A percentile compares a stretch with the other conserved stretches of the same genome.
These are phyloP conservation scores for Phorcus lineatus DNA, from an alignment of 2,888 invertebrate species.

Conservation along the genomic window DNA sequence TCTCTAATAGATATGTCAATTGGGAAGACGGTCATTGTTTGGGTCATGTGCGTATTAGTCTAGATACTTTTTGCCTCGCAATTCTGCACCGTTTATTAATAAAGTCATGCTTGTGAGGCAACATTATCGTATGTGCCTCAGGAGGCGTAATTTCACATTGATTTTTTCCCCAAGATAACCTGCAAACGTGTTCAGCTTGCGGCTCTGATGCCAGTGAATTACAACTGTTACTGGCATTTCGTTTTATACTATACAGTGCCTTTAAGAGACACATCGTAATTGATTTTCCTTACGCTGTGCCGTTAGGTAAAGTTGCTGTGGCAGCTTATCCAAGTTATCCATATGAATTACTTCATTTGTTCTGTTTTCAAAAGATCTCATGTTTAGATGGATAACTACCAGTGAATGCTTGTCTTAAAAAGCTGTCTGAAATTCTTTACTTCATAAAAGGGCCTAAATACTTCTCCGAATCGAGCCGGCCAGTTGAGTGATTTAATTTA, in stretches of 20 bases:
- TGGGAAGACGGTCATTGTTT: neutral
- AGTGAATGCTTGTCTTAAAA: constrained; percentile 9
- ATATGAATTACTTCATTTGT: constrained; percentile 25
- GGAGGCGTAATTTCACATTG: constrained; percentile 13
- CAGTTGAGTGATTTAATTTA: constrained; percentile 20
- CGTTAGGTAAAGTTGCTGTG: constrained; percentile 18
- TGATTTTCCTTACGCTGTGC: constrained; percentile 14
- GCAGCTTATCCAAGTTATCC: constrained; percentile 7
- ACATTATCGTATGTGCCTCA: neutral
- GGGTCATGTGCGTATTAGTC: constrained; percentile 12
- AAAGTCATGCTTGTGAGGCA: constrained; percentile 4
- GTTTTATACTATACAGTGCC: neutral
- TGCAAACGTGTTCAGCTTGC: neutral
- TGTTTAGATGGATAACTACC: constrained; percentile 21
- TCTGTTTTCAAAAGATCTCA: constrained; percentile 19
- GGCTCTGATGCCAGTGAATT: neutral
- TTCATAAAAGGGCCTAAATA: neutral
- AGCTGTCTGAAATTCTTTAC: neutral
- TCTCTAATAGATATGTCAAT: constrained; percentile 7
- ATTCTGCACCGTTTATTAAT: constrained; percentile 17
- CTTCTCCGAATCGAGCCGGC: neutral
- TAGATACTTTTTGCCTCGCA: neutral
- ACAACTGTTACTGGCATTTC: constrained; percentile 18
- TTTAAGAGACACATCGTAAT: constrained; percentile 13
- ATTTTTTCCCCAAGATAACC: constrained; percentile 14